phyloP scores from a whole-genome alignment of 2,797 vertebrate genomes.

The Agapornis canus region DNA sequence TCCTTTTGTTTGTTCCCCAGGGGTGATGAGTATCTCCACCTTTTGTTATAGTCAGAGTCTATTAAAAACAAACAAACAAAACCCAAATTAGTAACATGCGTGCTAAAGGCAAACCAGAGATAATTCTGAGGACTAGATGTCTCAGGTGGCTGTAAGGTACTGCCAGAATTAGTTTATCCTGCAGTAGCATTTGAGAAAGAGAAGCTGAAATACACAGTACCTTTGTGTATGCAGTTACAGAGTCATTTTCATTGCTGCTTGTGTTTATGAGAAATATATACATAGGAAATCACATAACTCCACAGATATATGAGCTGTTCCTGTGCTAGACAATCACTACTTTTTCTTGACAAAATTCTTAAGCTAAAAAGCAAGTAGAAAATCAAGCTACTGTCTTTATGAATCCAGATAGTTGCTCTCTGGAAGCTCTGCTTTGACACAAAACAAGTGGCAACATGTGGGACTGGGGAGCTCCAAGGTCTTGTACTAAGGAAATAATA shows the following conservation, averaged over 20 bases:
- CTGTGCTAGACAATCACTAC: neutral
- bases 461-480: neutral
- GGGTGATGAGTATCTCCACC: neutral
- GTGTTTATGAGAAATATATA: neutral
- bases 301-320: neutral
- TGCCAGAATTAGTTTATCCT: neutral
- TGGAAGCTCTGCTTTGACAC: neutral
- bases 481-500: rapidly evolving
- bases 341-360: neutral
- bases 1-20: neutral
- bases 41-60: neutral
- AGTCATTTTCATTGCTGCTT: neutral
- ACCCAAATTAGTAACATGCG: neutral
- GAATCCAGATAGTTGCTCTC: neutral
- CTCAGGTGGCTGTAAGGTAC: neutral
- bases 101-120: neutral
- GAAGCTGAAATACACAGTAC: neutral
- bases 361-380: neutral
- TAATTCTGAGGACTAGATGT: neutral
- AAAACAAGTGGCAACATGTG: rapidly evolving
- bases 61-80: neutral
- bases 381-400: neutral
- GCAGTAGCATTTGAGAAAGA: neutral
- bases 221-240: neutral
- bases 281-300: neutral